A percentile compares a stretch with the other conserved stretches of the same genome.
Conservation (phyloP, 1,140 invertebrate species). For the Drosophila ohnishii region DNA sequence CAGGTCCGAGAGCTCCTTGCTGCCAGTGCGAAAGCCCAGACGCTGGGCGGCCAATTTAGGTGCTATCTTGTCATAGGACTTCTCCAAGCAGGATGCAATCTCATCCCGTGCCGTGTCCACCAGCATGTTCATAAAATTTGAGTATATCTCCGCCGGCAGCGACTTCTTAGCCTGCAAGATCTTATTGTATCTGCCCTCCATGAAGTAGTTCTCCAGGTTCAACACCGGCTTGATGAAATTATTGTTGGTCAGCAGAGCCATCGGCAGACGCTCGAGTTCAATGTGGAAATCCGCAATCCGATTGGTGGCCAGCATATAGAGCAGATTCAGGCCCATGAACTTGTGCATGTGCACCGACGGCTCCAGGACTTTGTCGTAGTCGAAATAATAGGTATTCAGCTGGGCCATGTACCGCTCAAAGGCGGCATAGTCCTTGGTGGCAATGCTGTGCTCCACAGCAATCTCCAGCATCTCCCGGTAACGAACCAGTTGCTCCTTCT, state of each 20-base stretch:
- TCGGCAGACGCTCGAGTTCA: conserved; percentile 96
- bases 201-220: conserved; percentile 98
- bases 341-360: conserved; percentile 96
- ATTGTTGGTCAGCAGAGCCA: conserved; percentile 95
- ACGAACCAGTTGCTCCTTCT: conserved; percentile 39
- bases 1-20: conserved; percentile 89
- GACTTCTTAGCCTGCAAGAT: conserved; percentile 88
- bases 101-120: conserved; percentile 98
- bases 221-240: conserved; percentile 97
- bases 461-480: conserved; percentile 96
- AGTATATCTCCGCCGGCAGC: conserved; percentile 97
- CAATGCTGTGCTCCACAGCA: conserved; percentile 97
- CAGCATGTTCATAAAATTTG: conserved; percentile 98
- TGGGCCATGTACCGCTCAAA: conserved; percentile 98
- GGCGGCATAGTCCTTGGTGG: conserved; percentile 94
- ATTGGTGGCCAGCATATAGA: conserved; percentile 98
- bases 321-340: conserved; percentile 95
- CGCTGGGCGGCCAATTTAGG: conserved; percentile 93
- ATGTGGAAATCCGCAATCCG: conserved; percentile 99
- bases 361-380: conserved; percentile 95
- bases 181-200: conserved; percentile 99
- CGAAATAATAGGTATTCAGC: conserved; percentile 98
- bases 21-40: conserved; percentile 91
- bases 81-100: conserved; percentile 98
- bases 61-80: conserved; percentile 95